phyloP scores from a whole-genome alignment of 2,797 vertebrate genomes.

The Dipus sagitta region DNA sequence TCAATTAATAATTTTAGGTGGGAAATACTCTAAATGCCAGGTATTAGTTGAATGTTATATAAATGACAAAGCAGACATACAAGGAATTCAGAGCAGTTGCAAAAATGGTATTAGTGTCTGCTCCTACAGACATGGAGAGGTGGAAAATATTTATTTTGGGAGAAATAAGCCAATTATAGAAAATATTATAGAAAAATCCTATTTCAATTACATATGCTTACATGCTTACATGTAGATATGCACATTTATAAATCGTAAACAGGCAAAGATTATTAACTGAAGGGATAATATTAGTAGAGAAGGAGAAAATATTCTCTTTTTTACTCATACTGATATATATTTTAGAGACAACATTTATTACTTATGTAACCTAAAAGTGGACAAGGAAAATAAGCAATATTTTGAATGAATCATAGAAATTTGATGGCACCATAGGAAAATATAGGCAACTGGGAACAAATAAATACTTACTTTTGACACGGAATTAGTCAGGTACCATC shows the following conservation, averaged over 20 bases:
- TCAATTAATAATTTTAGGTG: conserved; percentile 36
- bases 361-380: conserved; percentile 45
- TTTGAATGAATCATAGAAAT: conserved; percentile 60
- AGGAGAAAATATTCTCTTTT: not conserved
- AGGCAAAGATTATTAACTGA: not conserved
- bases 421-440: conserved; percentile 11
- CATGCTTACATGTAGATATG: not conserved
- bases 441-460: conserved; percentile 19
- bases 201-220: conserved; percentile 10
- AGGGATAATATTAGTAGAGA: not conserved
- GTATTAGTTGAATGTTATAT: conserved; percentile 1
- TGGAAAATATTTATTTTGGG: not conserved
- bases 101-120: not conserved
- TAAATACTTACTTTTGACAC: conserved; percentile 67
- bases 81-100: not conserved
- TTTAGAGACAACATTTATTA: conserved; percentile 54
- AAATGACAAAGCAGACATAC: not conserved
- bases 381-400: conserved; percentile 44
- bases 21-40: not conserved
- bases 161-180: not conserved
- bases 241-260: conserved; percentile 4
- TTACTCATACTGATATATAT: not conserved
- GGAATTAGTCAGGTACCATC: conserved; percentile 56
- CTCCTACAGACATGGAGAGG: not conserved
- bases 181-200: not conserved